Evolutionary conservation across 2,113 vertebrate genomes (phyloP).

Genomic region (Burhinus bistriatus): DNA sequence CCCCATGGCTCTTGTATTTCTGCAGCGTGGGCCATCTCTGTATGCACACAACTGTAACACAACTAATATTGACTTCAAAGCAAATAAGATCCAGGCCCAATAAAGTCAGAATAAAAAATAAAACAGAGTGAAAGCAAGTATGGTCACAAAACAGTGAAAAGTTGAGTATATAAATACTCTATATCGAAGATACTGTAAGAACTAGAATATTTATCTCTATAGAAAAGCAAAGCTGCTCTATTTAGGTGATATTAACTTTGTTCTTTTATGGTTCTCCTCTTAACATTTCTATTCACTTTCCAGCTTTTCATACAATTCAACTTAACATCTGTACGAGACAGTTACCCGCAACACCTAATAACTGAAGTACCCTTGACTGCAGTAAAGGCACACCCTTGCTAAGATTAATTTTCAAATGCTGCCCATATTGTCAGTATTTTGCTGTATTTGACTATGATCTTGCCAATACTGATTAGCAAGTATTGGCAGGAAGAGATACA

Average conservation of each 20-base stretch:
- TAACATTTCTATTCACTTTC: neutral
- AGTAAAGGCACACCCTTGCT: neutral
- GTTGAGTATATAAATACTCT: neutral
- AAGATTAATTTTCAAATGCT: neutral
- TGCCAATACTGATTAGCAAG: neutral
- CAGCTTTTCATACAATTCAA: neutral
- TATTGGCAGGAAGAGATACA: neutral
- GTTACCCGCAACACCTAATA: neutral
- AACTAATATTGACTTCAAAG: neutral
- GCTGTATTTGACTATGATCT: neutral
- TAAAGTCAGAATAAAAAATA: neutral
- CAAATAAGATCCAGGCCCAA: neutral
- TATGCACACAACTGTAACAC: neutral
- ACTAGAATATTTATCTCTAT: neutral
- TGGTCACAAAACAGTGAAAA: neutral
- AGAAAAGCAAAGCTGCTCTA: neutral
- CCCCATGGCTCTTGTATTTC: neutral
- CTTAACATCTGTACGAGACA: neutral
- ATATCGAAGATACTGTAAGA: neutral
- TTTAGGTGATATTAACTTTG: neutral
- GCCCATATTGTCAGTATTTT: neutral
- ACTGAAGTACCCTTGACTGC: neutral
- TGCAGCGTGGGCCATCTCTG: neutral
- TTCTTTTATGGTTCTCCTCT: neutral
- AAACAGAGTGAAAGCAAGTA: neutral